phyloP scores from a whole-genome alignment of 2,113 vertebrate genomes.

The Hoplias malabaricus region DNA sequence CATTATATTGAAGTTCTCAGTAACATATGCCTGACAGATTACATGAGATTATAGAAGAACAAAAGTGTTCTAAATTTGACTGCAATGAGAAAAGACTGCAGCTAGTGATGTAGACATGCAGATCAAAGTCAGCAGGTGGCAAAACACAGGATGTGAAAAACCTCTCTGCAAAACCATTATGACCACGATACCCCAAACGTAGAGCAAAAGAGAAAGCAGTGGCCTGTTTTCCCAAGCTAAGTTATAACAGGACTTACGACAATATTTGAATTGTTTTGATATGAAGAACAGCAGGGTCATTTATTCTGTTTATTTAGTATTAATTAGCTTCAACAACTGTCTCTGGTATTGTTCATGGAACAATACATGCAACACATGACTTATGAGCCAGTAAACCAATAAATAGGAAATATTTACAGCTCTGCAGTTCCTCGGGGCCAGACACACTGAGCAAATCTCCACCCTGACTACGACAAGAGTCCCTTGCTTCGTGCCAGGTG shows the following conservation, averaged over 20 bases:
- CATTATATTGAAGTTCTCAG: not conserved
- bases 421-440: conserved; percentile 68
- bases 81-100: not conserved
- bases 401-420: conserved; percentile 67
- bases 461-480: conserved; percentile 88
- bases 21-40: not conserved
- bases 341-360: too few species aligned
- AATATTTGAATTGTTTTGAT: too few species aligned
- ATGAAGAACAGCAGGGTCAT: too few species aligned
- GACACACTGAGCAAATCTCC: conserved; percentile 87
- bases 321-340: too few species aligned
- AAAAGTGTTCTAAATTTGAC: not conserved
- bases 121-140: not conserved
- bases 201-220: too few species aligned
- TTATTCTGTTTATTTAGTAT: too few species aligned
- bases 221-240: too few species aligned
- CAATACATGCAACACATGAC: too few species aligned
- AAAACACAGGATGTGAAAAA: not conserved
- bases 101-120: not conserved
- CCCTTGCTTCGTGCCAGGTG: conserved; percentile 87
- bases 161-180: too few species aligned
- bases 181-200: too few species aligned
- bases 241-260: too few species aligned
- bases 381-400: not conserved
- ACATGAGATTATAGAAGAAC: not conserved